Evolutionary conservation across 1,140 invertebrate genomes (phyloP).

Genomic region (Drosophila ficusphila): DNA sequence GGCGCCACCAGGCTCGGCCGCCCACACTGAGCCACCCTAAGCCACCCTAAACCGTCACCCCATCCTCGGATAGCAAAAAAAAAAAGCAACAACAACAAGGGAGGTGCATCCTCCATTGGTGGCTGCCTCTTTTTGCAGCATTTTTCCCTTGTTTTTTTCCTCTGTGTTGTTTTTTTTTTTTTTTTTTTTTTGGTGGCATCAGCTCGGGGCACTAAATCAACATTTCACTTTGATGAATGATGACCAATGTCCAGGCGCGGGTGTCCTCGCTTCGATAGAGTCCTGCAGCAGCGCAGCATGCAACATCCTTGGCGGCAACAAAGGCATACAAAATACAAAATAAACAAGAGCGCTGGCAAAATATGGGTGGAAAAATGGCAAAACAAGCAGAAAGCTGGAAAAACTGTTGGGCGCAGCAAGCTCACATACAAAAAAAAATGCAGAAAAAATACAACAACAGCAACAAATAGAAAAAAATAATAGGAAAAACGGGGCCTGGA

Average conservation of each 20-base stretch:
- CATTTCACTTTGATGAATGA: conserved; percentile 83
- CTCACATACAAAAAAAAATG: neutral
- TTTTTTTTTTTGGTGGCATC: conserved; percentile 26
- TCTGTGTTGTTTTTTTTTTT: neutral
- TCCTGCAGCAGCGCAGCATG: conserved; percentile 67
- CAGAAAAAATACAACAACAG: neutral
- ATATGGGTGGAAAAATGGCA: conserved; percentile 44
- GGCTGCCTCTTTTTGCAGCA: conserved; percentile 9
- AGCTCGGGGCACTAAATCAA: conserved; percentile 76
- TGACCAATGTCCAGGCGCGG: conserved; percentile 80
- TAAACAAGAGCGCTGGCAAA: conserved; percentile 15
- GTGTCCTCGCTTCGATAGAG: conserved; percentile 57
- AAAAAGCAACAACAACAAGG: conserved; percentile 17
- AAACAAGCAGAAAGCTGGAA: conserved; percentile 57
- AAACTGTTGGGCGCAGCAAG: conserved; percentile 52
- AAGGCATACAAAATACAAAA: conserved; percentile 24
- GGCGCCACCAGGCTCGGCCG: conserved; percentile 14
- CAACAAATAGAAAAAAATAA: neutral
- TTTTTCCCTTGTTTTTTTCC: neutral
- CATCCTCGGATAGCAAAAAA: neutral
- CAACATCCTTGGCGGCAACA: conserved; percentile 33
- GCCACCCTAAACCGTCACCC: neutral
- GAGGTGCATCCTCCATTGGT: conserved; percentile 45
- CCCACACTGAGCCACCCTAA: neutral
- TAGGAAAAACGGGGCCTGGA: neutral